Conservation (phyloP, 2,797 vertebrate genomes). For the Heterohyrax brucei region DNA sequence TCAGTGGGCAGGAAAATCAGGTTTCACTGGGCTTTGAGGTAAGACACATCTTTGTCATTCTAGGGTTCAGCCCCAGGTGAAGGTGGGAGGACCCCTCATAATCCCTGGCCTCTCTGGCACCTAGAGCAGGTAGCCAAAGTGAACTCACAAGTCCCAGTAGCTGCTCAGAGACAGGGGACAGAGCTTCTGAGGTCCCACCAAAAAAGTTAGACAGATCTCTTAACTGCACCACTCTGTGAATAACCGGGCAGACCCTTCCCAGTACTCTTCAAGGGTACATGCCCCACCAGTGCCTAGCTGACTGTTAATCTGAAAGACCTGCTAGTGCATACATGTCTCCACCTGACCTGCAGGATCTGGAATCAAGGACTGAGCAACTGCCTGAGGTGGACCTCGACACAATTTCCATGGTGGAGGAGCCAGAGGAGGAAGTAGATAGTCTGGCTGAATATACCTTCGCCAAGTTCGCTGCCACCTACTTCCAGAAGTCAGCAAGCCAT, state of each 20-base stretch:
- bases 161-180: background rate
- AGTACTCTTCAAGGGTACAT: background rate
- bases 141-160: background rate
- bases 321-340: background rate
- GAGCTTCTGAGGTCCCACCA: background rate
- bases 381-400: slow-evolving; percentile 96
- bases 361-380: slow-evolving; percentile 88
- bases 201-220: background rate
- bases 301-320: background rate
- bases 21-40: slow-evolving; percentile 94
- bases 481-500: slow-evolving; percentile 95
- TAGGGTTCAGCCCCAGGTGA: fast-evolving
- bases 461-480: slow-evolving; percentile 97
- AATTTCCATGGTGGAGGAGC: slow-evolving; percentile 90
- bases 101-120: background rate
- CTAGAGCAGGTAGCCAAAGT: background rate
- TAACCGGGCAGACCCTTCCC: background rate
- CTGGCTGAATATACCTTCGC: slow-evolving; percentile 95
- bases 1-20: slow-evolving; percentile 93
- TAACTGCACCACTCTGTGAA: background rate
- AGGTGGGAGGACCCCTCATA: background rate
- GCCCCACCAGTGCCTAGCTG: too few species aligned
- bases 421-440: slow-evolving; percentile 92
- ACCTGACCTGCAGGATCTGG: slow-evolving; percentile 91
- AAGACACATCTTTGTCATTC: slow-evolving; percentile 25